Base-by-base conservation (phyloP, 2,797 vertebrate species). In the Hoplostethus atlanticus region DNA sequence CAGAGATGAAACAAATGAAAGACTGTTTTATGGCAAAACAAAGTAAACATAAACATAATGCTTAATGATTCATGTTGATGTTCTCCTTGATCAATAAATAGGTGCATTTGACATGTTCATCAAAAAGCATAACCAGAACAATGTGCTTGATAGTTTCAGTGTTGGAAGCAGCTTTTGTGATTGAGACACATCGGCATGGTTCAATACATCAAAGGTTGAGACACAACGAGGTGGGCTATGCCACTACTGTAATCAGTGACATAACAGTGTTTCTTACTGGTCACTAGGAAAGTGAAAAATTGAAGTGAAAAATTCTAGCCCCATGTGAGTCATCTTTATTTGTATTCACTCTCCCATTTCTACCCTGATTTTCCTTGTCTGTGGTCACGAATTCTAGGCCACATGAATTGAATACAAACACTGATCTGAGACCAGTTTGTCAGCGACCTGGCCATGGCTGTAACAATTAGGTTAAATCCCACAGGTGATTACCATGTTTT, bases 21-120 rank as follows among this genome's bases (percentile, higher is more conserved):
- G 52, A 67, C 30, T 73, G 66, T 80, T 79, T 89, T 81, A 53
- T 83, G 66, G 64, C 66, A 82, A 68, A n/a, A 86, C 21, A 21
- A 21, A 73, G n/a, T 66, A 71, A 86, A 79, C 66, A 81, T 71
- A 79, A 76, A 81, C 34, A 67, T 60, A 46, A 75, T 53, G 64
- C 61, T 73, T 69, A 21, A 58, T 67, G 31, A 21, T 57, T 50
- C 46, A 50, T 67, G 59, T 71, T 48, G 51, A 25, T 36, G 46
- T 66, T 50, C 15, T 50, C 6, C 16, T 36, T 50, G 54, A 4
- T 59, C 8, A n/a, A 17, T n/a, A 50, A 17, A 50, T 12, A 44
- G 11, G 12, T 51, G 47, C 6, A n/a, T 54, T 52, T 53, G 11
- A 48, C 3, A 58, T 38, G 34, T 66, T 42, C 31, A 44, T 44